Base-by-base conservation (phyloP, 2,113 vertebrate genomes). In the Cromileptes altivelis region DNA sequence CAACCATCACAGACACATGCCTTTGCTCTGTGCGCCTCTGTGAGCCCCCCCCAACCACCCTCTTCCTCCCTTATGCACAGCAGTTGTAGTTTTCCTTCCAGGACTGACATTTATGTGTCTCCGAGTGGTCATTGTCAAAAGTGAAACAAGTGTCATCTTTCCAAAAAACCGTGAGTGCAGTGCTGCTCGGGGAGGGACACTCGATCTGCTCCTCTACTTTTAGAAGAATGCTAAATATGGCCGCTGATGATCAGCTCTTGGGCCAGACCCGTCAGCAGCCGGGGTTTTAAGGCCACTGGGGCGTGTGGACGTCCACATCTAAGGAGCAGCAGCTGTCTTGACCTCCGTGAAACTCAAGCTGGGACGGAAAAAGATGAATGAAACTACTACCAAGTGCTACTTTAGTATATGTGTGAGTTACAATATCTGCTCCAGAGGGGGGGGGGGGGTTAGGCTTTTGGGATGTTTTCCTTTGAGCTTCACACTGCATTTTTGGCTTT, bases 1-100 rank as follows among this genome's bases (percentile, higher is more conserved):
- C 88, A 88, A 88, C 83, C 89, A 94, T 93, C 93, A 90, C 87
- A 84, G 75, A 88, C 87, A 64, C 89, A 93, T 92, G 91, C 91
- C 91, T 91, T 87, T 87, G 86, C 80, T 71, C 67, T 45, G 53
- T 79, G 73, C 47, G 70, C 61, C 83, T 47, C 74, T 7, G 13
- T 11, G 50, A 74, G 40, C 6, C 37, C 67, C 37, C 47, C 13
- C 50, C 8, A 57, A 47, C 14, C 71, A n/a, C 10, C 8, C 21
- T 47, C 13, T 14, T 13, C 49, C 49, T 50, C 49, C 63, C 23
- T 40, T 14, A 72, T 1, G 0, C 72, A 23, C 45, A 42, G 25
- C 76, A 60, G 58, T 79, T 84, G 71, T 68, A 62, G 23, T 77
- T 52, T 69, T 78, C 53, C 72, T 62, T 78, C 76, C 71, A 57